Evolutionary conservation across 2,113 vertebrate species (phyloP).

Genomic region (Myrmecobius fasciatus): DNA sequence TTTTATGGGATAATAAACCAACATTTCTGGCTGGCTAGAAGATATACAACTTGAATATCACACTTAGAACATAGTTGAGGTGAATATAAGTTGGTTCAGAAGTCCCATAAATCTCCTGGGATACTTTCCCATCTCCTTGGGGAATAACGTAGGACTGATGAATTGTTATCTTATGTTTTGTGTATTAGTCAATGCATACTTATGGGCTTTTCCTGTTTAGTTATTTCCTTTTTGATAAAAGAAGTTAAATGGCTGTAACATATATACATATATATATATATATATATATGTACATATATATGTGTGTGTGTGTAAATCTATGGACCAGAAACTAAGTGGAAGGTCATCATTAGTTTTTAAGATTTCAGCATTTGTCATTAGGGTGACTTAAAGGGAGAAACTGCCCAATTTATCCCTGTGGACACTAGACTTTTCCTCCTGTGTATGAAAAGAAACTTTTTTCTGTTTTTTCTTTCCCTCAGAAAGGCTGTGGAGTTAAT

Average conservation of each 20-base stretch:
- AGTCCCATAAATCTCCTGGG: background rate
- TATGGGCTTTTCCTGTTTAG: background rate
- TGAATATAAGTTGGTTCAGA: background rate
- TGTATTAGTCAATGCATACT: background rate
- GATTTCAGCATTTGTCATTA: slow-evolving; percentile 42
- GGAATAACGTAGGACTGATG: background rate
- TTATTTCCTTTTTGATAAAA: background rate
- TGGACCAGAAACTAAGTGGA: background rate
- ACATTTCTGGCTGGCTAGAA: background rate
- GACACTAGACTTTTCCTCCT: slow-evolving; percentile 42
- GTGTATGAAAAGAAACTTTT: slow-evolving; percentile 61
- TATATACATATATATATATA: background rate
- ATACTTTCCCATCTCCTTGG: background rate
- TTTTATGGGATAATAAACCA: background rate
- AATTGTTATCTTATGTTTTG: background rate
- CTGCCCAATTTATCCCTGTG: slow-evolving; percentile 52
- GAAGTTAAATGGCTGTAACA: background rate
- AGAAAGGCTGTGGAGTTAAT: slow-evolving; percentile 53
- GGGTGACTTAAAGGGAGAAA: slow-evolving; percentile 44
- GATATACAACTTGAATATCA: background rate
- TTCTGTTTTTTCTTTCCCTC: slow-evolving; percentile 41
- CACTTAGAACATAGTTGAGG: background rate
- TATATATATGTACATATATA: too few relatives aligned
- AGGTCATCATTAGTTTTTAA: background rate
- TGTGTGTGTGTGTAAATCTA: background rate